Conservation (phyloP, 2,113 vertebrate species). For the Archocentrus centrarchus region DNA sequence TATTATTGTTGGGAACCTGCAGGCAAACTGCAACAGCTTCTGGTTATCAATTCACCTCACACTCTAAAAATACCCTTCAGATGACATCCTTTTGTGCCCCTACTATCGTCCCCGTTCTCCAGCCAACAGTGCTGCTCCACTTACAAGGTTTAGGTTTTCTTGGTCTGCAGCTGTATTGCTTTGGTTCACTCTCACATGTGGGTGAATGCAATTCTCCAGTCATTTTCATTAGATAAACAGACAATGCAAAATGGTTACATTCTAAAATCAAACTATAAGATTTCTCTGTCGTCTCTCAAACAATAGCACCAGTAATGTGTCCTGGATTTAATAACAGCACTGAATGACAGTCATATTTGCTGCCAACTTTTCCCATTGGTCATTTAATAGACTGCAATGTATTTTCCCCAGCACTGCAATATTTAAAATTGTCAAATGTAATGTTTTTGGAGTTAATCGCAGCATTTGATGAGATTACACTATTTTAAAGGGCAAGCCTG, state of each 20-base stretch:
- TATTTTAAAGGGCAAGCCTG: neutral
- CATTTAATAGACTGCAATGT: neutral
- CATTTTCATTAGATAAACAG: neutral
- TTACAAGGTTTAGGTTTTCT: slow-evolving; percentile 29
- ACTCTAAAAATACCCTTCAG: slow-evolving; percentile 65
- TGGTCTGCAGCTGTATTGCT: neutral
- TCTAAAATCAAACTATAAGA: neutral
- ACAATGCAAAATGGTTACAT: neutral
- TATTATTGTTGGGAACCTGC: slow-evolving; percentile 53
- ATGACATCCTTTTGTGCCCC: slow-evolving; percentile 67
- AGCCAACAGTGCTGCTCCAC: slow-evolving; percentile 66
- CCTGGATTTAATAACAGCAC: neutral
- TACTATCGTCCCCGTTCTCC: slow-evolving; percentile 54
- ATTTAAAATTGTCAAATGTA: neutral
- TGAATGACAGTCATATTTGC: neutral
- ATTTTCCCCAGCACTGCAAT: neutral
- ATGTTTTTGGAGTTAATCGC: neutral
- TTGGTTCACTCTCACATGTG: neutral
- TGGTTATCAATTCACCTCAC: slow-evolving; percentile 59
- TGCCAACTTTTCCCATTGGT: neutral
- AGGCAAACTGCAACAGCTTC: slow-evolving; percentile 53
- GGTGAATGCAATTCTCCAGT: neutral
- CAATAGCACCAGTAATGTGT: neutral
- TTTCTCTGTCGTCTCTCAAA: neutral
- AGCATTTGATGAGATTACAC: neutral